These are phyloP conservation scores for Aphelocoma californica DNA, from an alignment of 2,797 vertebrate species.

Conservation along the genomic window DNA sequence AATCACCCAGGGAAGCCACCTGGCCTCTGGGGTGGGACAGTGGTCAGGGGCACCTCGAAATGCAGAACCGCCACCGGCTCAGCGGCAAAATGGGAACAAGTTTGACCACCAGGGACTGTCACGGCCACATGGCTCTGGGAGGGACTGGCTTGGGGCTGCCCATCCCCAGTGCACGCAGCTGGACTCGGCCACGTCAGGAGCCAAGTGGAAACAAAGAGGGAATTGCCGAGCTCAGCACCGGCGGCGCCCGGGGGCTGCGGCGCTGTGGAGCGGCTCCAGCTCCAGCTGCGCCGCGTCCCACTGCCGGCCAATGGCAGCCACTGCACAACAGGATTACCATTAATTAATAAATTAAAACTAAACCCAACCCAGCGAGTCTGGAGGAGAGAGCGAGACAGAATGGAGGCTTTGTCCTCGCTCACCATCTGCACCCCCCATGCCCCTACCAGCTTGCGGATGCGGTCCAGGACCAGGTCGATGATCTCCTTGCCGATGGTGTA, in stretches of 20 bases:
- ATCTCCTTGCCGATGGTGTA: conserved; percentile 79
- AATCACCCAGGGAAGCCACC: not conserved
- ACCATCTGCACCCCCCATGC: too few species aligned
- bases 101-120: fast-evolving
- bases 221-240: conserved; percentile 44
- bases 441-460: conserved; percentile 64
- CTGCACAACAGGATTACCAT: too few species aligned
- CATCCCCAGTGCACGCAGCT: not conserved
- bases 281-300: not conserved
- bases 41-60: fast-evolving
- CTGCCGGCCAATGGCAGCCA: not conserved
- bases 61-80: not conserved
- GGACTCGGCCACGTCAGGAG: not conserved
- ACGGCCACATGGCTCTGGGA: fast-evolving
- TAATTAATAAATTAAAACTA: too few species aligned
- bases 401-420: too few species aligned
- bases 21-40: not conserved
- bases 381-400: too few species aligned
- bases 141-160: not conserved
- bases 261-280: conserved; percentile 11
- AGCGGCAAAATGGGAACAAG: fast-evolving
- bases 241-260: not conserved
- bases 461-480: conserved; percentile 76
- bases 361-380: too few species aligned
- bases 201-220: conserved; percentile 26